These are phyloP conservation scores for Nematolebias whitei DNA, from an alignment of 2,113 vertebrate species.

Conservation along the genomic window DNA sequence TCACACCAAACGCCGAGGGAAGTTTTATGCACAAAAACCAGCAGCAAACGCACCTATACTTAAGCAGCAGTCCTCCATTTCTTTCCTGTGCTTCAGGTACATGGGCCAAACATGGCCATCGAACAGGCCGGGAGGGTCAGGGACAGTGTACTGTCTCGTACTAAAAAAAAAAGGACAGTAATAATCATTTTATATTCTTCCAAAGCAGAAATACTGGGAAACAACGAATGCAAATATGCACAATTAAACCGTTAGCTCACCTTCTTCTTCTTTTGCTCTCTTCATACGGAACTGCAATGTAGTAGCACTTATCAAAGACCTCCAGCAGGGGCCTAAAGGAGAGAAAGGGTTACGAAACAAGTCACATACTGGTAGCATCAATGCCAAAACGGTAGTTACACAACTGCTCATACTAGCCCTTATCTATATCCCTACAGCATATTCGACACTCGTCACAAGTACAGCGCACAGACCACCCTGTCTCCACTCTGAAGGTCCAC, in stretches of 20 bases:
- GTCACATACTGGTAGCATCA: not conserved
- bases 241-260: conserved; percentile 43
- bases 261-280: conserved; percentile 84
- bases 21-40: not conserved
- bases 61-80: conserved; percentile 76
- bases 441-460: not conserved
- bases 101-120: conserved; percentile 87
- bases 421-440: conserved; percentile 40
- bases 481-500: not conserved
- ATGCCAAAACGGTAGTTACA: not conserved
- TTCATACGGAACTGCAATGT: conserved; percentile 80
- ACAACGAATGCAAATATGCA: accelerated
- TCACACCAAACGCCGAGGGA: not conserved
- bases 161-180: conserved; percentile 55
- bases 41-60: conserved; percentile 66
- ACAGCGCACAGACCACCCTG: not conserved
- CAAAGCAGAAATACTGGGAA: too few relatives aligned
- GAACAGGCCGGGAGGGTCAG: conserved; percentile 84
- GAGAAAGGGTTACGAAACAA: not conserved
- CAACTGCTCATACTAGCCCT: not conserved
- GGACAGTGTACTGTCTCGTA: conserved; percentile 82
- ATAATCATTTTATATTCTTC: not conserved
- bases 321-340: conserved; percentile 76
- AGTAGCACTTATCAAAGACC: conserved; percentile 78
- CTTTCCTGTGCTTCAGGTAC: conserved; percentile 81